Conservation (phyloP, 2,113 vertebrate genomes). For the Pipra filicauda region DNA sequence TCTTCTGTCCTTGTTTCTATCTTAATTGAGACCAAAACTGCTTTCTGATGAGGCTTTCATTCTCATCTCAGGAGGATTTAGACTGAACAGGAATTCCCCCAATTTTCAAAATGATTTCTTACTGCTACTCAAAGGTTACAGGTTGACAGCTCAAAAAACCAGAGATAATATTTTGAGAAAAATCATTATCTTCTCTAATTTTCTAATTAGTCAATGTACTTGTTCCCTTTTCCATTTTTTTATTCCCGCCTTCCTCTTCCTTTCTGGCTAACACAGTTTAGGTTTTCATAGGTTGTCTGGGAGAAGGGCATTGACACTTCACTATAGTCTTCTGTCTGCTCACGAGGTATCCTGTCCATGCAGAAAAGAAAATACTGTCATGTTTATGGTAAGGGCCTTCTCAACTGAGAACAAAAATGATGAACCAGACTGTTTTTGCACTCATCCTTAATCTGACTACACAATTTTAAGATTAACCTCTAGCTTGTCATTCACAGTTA, state of each 20-base stretch:
- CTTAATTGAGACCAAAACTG: not conserved
- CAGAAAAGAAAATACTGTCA: not conserved
- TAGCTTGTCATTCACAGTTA: not conserved
- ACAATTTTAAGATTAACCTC: not conserved
- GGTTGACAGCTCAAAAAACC: not conserved
- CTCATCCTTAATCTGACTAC: not conserved
- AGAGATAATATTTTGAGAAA: not conserved
- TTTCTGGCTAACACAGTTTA: not conserved
- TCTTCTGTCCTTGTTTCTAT: not conserved
- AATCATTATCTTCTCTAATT: not conserved
- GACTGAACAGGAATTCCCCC: not conserved
- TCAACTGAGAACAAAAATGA: not conserved
- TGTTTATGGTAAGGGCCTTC: not conserved
- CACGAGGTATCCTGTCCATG: not conserved
- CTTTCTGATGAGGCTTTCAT: constrained; percentile 2
- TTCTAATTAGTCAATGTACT: not conserved
- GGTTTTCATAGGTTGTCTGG: not conserved
- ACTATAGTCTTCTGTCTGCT: not conserved
- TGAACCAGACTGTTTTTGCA: not conserved
- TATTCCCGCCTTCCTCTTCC: fast-evolving
- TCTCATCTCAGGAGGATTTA: not conserved
- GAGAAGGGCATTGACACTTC: not conserved
- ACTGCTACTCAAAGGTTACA: not conserved
- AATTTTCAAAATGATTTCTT: not conserved
- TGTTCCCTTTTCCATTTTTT: not conserved